These are phyloP conservation scores for Leucophenga maculata DNA, from an alignment of 2,888 invertebrate genomes.

Conservation along the genomic window DNA sequence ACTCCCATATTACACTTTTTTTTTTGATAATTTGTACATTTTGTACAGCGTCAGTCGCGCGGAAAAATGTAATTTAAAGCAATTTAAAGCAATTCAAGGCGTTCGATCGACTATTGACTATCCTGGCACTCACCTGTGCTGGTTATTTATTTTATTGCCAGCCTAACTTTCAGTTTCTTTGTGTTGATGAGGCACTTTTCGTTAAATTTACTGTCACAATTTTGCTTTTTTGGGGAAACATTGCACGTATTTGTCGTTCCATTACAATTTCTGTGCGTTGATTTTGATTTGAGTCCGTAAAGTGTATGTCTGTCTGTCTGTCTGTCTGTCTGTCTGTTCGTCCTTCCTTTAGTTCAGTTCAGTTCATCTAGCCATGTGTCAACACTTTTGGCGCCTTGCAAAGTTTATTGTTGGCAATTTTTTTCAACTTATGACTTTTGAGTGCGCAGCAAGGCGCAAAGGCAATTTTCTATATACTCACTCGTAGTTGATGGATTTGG, in stretches of 20 bases:
- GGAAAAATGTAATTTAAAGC: slow-evolving; percentile 17
- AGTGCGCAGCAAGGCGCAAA: slow-evolving; percentile 37
- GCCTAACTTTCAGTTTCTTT: background rate
- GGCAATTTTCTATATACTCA: slow-evolving; percentile 50
- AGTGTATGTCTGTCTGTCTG: slow-evolving; percentile 18
- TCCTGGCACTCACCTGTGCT: background rate
- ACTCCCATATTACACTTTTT: too few species aligned
- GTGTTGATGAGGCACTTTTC: slow-evolving; percentile 25
- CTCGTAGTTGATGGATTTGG: too few species aligned
- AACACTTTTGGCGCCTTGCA: slow-evolving; percentile 53
- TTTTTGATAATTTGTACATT: slow-evolving; percentile 11
- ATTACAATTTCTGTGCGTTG: slow-evolving; percentile 61
- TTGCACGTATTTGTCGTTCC: slow-evolving; percentile 64
- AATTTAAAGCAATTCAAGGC: slow-evolving; percentile 1
- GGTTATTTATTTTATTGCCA: slow-evolving; percentile 16
- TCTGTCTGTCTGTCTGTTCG: too few species aligned
- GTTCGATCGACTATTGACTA: background rate
- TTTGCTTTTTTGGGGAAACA: slow-evolving; percentile 35
- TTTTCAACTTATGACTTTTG: slow-evolving; percentile 62
- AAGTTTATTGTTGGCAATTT: slow-evolving; percentile 16
- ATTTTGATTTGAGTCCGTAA: slow-evolving; percentile 65
- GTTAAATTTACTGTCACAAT: slow-evolving; percentile 22
- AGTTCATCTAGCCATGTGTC: slow-evolving; percentile 45
- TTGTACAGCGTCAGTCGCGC: background rate
- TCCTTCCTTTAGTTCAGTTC: too few species aligned